Evolutionary conservation across 2,113 vertebrate species (phyloP), one percentile per base, ranked within the genome.

Genomic region (Macrotus californicus): DNA sequence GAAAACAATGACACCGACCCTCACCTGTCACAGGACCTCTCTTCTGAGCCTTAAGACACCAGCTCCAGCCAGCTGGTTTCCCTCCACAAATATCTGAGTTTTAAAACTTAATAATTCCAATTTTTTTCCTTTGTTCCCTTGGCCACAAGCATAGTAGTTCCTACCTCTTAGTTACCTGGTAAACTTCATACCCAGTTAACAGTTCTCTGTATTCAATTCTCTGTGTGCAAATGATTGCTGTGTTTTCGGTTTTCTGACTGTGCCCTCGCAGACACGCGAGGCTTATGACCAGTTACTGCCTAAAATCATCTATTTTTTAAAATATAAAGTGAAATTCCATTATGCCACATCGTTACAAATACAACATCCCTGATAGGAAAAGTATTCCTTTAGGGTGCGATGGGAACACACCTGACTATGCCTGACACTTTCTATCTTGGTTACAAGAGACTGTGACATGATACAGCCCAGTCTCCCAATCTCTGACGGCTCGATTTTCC

Each of bases 381-480:
- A 31, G 24, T 64, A 36, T 29, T 36, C n/a, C 43, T 82, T 43
- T 11, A 34, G 2, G 43, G 5, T 31, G 48, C 54, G 7, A 48
- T 36, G 67, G 50, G 43, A 52, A 31, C 21, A 41, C 31, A 16
- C 70, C 50, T 83, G 26, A 52, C 43, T 13, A 34, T 0, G 34
- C 76, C 67, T 10, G 19, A 36, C 11, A 67, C 5, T 76, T 61
- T 7, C 31, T 70, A 26, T 46, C 36, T 66, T 50, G 31, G 12
- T 21, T 1, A 67, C 18, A 52, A 31, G 21, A 66, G 56, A 59
- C 56, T 59, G 34, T 66, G 14, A 50, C 29, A 24, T 46, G 3
- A 15, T 6, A 19, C 0, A 0, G 22, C 36, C 21, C 43, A 21
- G 39, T 31, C 10, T 48, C 11, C 6, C 10, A 14, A 0, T 46